Evolutionary conservation across 1,140 invertebrate species (phyloP).

Genomic region (Pygmarrhopalites habei): DNA sequence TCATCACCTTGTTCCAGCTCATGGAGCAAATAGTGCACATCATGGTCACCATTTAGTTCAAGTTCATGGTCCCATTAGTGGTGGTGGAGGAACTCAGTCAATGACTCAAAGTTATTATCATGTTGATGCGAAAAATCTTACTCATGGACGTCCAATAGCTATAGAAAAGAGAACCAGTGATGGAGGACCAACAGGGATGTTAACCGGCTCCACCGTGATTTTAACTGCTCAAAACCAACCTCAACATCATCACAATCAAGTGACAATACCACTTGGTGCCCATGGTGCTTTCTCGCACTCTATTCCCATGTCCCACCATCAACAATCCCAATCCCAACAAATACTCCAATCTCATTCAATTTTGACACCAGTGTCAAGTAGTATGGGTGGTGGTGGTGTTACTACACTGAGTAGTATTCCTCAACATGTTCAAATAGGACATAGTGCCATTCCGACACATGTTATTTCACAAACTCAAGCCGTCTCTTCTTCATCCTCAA

Average conservation of each 20-base stretch:
- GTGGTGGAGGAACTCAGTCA: conserved; percentile 9
- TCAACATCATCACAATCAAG: conserved; percentile 13
- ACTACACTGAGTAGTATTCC: not conserved
- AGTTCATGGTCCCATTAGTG: conserved; percentile 28
- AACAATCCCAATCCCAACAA: conserved; percentile 3
- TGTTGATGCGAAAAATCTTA: conserved; percentile 20
- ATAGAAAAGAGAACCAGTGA: conserved; percentile 26
- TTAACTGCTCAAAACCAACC: conserved; percentile 20
- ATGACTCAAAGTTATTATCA: conserved; percentile 29
- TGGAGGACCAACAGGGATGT: not conserved
- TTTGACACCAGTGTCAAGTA: conserved; percentile 3
- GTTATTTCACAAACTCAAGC: conserved; percentile 28
- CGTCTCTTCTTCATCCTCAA: not conserved
- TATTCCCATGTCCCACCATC: conserved; percentile 16
- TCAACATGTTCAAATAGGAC: conserved; percentile 6
- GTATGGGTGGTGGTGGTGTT: not conserved
- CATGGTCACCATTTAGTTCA: conserved; percentile 31
- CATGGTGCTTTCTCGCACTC: conserved; percentile 23
- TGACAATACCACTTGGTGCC: conserved; percentile 23
- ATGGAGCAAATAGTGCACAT: conserved; percentile 14
- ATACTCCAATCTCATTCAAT: conserved; percentile 17
- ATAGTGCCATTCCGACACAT: conserved; percentile 33
- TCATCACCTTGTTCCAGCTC: not conserved
- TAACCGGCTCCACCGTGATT: conserved; percentile 30
- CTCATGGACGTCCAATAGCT: conserved; percentile 25